phyloP scores from a whole-genome alignment of 2,888 invertebrate genomes.

The Drosophila neoperkinsi region DNA sequence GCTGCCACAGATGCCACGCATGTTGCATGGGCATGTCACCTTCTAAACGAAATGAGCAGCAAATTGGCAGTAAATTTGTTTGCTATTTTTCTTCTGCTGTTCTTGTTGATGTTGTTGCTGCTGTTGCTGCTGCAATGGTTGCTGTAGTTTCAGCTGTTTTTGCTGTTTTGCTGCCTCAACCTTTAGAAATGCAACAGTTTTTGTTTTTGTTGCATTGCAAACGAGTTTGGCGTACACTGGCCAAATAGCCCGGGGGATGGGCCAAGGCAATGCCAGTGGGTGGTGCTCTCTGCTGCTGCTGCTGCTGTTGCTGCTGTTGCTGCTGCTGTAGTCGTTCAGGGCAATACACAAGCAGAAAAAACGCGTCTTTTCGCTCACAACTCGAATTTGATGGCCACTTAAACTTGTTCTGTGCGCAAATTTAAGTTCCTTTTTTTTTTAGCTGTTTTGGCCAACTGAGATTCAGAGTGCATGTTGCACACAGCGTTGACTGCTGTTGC shows the following conservation, averaged over 20 bases:
- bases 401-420: constrained; percentile 77
- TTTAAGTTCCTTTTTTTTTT: constrained; percentile 73
- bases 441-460: constrained; percentile 67
- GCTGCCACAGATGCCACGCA: constrained; percentile 62
- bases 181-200: constrained; percentile 56
- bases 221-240: constrained; percentile 64
- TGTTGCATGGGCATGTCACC: constrained; percentile 76
- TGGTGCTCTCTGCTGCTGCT: background rate
- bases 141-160: constrained; percentile 21
- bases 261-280: constrained; percentile 20
- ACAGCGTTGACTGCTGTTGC: constrained; percentile 21
- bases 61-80: constrained; percentile 80
- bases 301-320: background rate
- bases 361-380: constrained; percentile 22
- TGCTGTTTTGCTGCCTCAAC: constrained; percentile 29
- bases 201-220: constrained; percentile 59
- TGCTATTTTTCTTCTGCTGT: constrained; percentile 73
- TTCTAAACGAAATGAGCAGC: constrained; percentile 81
- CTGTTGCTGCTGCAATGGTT: constrained; percentile 31
- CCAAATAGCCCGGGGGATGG: constrained; percentile 53
- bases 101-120: constrained; percentile 44
- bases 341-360: constrained; percentile 54
- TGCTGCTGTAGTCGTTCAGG: constrained; percentile 40
- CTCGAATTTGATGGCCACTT: constrained; percentile 54
- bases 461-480: constrained; percentile 46